Percentiles rank a stretch among this genome's conserved stretches.
These are phyloP conservation scores for Cataglyphis albicans DNA, from an alignment of 2,888 invertebrate genomes.

Conservation along the genomic window DNA sequence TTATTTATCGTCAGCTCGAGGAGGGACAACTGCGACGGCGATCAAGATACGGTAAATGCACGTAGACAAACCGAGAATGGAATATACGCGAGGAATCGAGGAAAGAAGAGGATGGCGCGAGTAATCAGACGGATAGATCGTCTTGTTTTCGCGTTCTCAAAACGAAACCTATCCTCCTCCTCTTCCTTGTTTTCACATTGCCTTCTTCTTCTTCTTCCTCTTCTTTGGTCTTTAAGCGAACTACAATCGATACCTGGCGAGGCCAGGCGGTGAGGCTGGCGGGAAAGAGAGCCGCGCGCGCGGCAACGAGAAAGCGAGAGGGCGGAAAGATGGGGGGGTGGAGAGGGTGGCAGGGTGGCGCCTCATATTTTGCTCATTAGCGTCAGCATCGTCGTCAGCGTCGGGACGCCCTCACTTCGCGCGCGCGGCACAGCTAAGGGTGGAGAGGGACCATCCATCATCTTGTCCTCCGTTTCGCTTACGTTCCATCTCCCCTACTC, in stretches of 20 bases:
- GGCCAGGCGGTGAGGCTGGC: constrained; percentile 60
- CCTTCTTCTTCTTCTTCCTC: constrained; percentile 59
- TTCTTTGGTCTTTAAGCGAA: constrained; percentile 65
- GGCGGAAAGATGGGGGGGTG: constrained; percentile 54
- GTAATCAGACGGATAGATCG: constrained; percentile 73
- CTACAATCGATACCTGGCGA: constrained; percentile 83
- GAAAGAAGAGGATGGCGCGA: constrained; percentile 80
- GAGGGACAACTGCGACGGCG: constrained; percentile 30
- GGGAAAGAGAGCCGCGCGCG: constrained; percentile 53
- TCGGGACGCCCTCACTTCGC: constrained; percentile 83
- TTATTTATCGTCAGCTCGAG: constrained; percentile 42
- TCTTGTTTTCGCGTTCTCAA: constrained; percentile 72
- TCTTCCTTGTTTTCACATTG: constrained; percentile 48
- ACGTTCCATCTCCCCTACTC: constrained; percentile 67
- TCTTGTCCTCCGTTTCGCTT: constrained; percentile 83
- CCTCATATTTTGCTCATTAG: constrained; percentile 86
- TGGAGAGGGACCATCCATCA: constrained; percentile 83
- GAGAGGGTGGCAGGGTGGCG: constrained; percentile 78
- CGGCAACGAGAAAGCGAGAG: constrained; percentile 58
- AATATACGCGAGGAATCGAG: constrained; percentile 42
- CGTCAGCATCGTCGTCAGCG: constrained; percentile 85
- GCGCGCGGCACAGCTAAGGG: constrained; percentile 76
- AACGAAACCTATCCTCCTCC: constrained; percentile 49
- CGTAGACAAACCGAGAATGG: constrained; percentile 46
- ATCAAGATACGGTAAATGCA: constrained; percentile 47